Conservation (phyloP, 2,113 vertebrate genomes). For the Gobiocypris rarus region DNA sequence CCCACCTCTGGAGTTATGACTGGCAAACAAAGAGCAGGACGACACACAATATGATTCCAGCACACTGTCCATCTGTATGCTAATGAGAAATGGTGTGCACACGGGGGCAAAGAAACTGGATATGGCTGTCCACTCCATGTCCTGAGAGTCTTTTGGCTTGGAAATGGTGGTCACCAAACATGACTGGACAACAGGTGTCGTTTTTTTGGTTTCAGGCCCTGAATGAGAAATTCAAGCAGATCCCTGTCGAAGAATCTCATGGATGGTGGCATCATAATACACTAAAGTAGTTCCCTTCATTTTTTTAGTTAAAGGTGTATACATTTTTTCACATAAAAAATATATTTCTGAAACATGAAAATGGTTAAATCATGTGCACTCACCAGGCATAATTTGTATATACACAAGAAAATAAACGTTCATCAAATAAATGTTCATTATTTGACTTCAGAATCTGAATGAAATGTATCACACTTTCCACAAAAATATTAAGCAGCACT, state of each 20-base stretch:
- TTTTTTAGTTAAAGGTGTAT: no score
- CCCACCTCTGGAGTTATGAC: slow-evolving; percentile 63
- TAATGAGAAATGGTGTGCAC: slow-evolving; percentile 56
- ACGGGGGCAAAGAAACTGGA: slow-evolving; percentile 47
- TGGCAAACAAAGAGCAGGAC: slow-evolving; percentile 46
- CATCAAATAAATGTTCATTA: no score
- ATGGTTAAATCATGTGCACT: no score
- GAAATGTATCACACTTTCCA: no score
- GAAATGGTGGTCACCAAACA: slow-evolving; percentile 22
- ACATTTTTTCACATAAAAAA: no score
- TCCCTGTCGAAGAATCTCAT: background rate
- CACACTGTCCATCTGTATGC: slow-evolving; percentile 74
- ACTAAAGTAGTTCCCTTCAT: background rate
- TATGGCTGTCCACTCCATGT: slow-evolving; percentile 46
- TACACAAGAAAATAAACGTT: no score
- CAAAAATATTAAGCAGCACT: no score
- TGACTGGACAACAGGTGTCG: slow-evolving; percentile 23
- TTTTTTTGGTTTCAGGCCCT: background rate
- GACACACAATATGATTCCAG: slow-evolving; percentile 63
- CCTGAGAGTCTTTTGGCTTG: slow-evolving; percentile 23
- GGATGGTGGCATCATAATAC: background rate
- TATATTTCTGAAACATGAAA: no score
- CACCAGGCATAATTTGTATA: no score
- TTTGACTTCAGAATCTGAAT: no score
- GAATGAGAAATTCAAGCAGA: background rate